Base-by-base conservation (phyloP, 2,113 vertebrate species). In the Corythornis vintsioides region DNA sequence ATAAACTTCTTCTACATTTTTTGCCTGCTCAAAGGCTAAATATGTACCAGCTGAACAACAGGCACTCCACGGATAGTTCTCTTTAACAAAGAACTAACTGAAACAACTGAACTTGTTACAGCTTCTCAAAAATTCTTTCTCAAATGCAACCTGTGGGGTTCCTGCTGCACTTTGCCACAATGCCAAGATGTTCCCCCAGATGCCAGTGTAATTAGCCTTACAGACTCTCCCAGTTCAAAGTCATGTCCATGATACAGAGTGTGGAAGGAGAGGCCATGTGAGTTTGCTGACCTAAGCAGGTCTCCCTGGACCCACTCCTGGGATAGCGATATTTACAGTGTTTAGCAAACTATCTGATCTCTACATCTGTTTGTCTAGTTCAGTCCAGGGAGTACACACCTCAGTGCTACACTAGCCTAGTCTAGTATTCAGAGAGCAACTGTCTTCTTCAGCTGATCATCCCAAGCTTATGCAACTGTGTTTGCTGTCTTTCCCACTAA, bases 381-480 rank as follows among this genome's bases (percentile, higher is more conserved):
- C 42, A 84, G 93, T 75, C 94, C 42, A 61, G 63, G 48, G 84
- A 91, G 87, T 48, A 87, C 91, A 94, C 93, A 94, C 91, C 95
- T 94, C 61, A 87, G 47, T 0, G 61, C 50, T 28, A 17, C 84
- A 50, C 78, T n/a, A 53, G 89, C 84, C 94, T 83, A 66, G 87
- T 93, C 93, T 91, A 90, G 85, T 63, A 83, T 61, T 59, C 85
- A 73, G 78, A 89, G 73, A 79, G 67, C 59, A 83, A 45, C 82
- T 83, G 56, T 79, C 59, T 45, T 93, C 73, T 75, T 66, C 53
- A 25, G 84, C 33, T 85, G 89, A 87, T 76, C 93, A 92, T 85
- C 82, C 42, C 45, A 42, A 83, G 71, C 93, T 96, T 94, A 85
- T 95, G 95, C 95, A 96, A 96, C 71, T 31, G 6, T 94, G 95